Evolutionary conservation across 2,113 vertebrate species (phyloP), one percentile per base, ranked within the genome.

Genomic region (Caracal caracal): DNA sequence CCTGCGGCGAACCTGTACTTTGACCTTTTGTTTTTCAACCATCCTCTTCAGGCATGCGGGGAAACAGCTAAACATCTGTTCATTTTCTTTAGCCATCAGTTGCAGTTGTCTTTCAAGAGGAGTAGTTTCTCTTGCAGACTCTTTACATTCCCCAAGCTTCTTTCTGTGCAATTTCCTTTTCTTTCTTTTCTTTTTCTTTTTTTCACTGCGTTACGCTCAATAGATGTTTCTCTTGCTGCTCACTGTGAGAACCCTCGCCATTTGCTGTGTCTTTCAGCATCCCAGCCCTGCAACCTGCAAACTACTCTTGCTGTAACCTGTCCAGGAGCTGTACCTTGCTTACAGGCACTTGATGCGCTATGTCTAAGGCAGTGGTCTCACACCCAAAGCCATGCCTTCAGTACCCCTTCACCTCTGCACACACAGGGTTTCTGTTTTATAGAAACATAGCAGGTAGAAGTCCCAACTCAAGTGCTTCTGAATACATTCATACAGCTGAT

Each of bases 251-350:
- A 53, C 82, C 7, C 26, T 53, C n/a, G 9, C 10, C 20, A 24
- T 71, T 47, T 65, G 1, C 9, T 33, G 10, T 65, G 15, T 10
- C 19, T 40, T 53, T 65, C 13, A 51, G 35, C 47, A 30, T 8
- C 7, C 9, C 5, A 37, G 15, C 3, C 5, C 35, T 40, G 26
- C 13, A 6, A n/a, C 47, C 37, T 88, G 2, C 15, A 28, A 76
- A 30, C 22, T 12, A 3, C n/a, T 47, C 5, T 35, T 37, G 16
- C 9, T 16, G 4, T 24, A 9, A 13, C 10, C 2, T 1, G 19
- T 33, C 20, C 73, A 4, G 15, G 53, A 63, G 5, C 43, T 28
- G 5, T 30, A 28, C 7, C 15, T 11, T 56, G 43, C 33, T 75
- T 8, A 0, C 13, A 33, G 30, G 37, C 53, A 51, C 33, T 10